Conservation (phyloP, 2,797 vertebrate genomes). For the Rhynchonycteris naso region DNA sequence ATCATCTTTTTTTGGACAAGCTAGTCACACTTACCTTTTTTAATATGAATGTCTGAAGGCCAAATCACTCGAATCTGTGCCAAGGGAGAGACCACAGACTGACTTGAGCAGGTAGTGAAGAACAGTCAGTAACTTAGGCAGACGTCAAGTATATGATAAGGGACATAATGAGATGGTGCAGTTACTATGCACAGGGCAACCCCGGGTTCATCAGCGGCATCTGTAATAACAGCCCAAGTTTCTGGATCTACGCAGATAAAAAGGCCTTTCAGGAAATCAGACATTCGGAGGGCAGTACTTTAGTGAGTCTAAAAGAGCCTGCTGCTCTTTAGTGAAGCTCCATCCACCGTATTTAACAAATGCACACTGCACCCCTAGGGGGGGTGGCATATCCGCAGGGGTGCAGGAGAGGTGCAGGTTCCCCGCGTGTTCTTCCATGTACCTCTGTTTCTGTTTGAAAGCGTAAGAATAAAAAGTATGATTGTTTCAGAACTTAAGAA, state of each 20-base stretch:
- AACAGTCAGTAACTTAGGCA: constrained; percentile 39
- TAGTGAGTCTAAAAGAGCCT: too few species aligned
- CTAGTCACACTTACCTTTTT: not conserved
- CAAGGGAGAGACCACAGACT: constrained; percentile 9
- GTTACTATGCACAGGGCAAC: constrained; percentile 55
- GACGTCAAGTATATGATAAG: constrained; percentile 49
- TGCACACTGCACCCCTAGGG: not conserved
- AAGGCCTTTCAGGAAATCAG: constrained; percentile 60
- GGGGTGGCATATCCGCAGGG: not conserved
- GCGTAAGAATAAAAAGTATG: constrained; percentile 24
- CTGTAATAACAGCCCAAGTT: constrained; percentile 64
- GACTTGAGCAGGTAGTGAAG: constrained; percentile 44
- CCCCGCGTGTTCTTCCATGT: not conserved
- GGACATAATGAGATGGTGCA: constrained; percentile 35
- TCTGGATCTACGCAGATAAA: constrained; percentile 55
- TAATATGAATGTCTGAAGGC: constrained; percentile 47
- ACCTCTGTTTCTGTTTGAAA: not conserved
- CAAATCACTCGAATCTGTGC: not conserved
- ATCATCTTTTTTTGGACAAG: not conserved
- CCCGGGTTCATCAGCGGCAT: constrained; percentile 72
- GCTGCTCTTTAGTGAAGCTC: not conserved
- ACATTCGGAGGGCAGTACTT: not conserved
- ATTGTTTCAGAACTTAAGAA: constrained; percentile 10
- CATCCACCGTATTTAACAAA: not conserved
- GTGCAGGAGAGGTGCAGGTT: rapidly evolving